phyloP scores from a whole-genome alignment of 2,797 vertebrate species.

The Malacoraja senta region DNA sequence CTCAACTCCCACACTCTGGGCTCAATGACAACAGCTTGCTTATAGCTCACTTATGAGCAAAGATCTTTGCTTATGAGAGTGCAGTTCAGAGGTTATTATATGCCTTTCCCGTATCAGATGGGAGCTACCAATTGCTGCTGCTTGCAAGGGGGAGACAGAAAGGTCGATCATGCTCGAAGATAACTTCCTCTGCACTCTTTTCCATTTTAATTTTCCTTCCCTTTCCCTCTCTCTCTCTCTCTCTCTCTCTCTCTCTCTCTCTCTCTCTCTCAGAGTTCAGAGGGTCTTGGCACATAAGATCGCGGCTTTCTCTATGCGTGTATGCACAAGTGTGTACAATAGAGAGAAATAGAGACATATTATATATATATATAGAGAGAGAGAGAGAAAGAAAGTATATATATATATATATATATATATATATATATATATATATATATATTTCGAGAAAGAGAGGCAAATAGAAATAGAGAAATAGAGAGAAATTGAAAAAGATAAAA shows the following conservation, averaged over 20 bases:
- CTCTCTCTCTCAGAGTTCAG: not conserved
- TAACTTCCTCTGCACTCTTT: not conserved
- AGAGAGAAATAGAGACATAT: no score
- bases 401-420: no score
- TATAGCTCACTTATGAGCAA: not conserved
- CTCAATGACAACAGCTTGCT: conserved; percentile 13
- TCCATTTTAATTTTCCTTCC: not conserved
- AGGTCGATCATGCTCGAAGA: conserved; percentile 38
- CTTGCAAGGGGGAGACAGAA: conserved; percentile 37
- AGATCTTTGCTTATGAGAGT: not conserved
- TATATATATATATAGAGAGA: no score
- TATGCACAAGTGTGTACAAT: not conserved
- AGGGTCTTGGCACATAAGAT: not conserved
- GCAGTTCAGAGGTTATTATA: conserved; percentile 42
- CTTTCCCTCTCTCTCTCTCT: not conserved
- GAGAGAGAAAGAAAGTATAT: no score
- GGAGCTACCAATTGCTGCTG: conserved; percentile 48
- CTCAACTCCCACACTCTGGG: not conserved
- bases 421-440: no score
- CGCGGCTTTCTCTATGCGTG: not conserved
- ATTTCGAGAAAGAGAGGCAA: no score
- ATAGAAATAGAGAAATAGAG: no score
- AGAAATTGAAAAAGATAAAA: no score
- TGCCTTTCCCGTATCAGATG: conserved; percentile 44
- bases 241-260: no score